phyloP scores from a whole-genome alignment of 2,888 invertebrate genomes.

The Dichetophora obliterata region DNA sequence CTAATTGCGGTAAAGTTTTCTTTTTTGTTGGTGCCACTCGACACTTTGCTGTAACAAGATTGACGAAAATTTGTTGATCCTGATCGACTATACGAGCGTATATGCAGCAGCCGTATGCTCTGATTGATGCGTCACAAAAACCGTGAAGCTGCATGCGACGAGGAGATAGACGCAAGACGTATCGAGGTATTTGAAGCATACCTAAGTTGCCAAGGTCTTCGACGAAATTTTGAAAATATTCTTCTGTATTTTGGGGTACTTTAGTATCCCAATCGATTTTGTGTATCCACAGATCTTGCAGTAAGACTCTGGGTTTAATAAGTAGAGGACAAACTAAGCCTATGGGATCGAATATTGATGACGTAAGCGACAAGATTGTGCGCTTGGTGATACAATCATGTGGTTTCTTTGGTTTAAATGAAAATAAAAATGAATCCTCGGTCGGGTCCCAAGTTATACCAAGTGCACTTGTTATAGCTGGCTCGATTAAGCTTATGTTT shows the following conservation, averaged over 20 bases:
- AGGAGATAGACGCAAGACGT: too few relatives aligned
- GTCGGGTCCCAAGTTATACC: slow-evolving; percentile 40
- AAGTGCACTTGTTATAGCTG: background rate
- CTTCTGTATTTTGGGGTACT: background rate
- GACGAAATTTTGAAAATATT: too few relatives aligned
- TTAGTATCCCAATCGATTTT: slow-evolving; percentile 11
- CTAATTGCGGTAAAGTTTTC: slow-evolving; percentile 43
- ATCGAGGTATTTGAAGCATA: too few relatives aligned
- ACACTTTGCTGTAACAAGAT: slow-evolving; percentile 32
- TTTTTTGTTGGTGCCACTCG: slow-evolving; percentile 41
- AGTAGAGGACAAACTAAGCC: background rate
- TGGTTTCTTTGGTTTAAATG: background rate
- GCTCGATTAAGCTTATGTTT: too few relatives aligned
- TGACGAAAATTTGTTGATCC: background rate
- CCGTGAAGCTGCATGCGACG: background rate
- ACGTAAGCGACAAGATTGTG: too few relatives aligned
- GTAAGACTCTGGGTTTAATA: slow-evolving; percentile 25
- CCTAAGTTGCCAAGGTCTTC: too few relatives aligned
- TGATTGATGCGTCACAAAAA: background rate
- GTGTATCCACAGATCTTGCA: slow-evolving; percentile 29
- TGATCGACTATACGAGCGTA: background rate
- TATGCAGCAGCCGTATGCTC: slow-evolving; percentile 6
- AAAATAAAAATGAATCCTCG: slow-evolving; percentile 31
- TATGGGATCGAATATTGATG: slow-evolving; percentile 28
- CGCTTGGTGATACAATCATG: background rate